Conservation (phyloP, 2,797 vertebrate genomes). For the Hypotaenidia okinawae region DNA sequence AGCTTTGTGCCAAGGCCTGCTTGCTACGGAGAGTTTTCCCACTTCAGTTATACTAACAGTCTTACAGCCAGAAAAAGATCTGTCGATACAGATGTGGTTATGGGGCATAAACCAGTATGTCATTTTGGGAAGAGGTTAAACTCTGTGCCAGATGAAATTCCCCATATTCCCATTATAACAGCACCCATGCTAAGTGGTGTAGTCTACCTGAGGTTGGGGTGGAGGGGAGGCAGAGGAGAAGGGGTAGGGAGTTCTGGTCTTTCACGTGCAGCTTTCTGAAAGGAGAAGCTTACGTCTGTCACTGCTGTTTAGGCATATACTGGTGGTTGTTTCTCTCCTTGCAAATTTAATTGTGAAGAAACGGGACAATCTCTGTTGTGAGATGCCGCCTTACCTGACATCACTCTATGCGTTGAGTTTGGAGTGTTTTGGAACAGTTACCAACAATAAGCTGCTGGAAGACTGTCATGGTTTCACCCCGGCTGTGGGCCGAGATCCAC, state of each 20-base stretch:
- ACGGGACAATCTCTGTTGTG: not conserved
- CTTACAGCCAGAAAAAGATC: not conserved
- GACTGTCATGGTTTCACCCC: too few relatives aligned
- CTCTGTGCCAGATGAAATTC: not conserved
- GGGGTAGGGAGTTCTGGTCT: not conserved
- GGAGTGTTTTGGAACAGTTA: not conserved
- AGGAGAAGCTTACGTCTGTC: not conserved
- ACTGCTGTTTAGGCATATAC: not conserved
- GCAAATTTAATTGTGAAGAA: not conserved
- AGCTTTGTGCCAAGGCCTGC: not conserved
- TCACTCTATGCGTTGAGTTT: not conserved
- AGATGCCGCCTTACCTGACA: not conserved
- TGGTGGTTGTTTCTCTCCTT: not conserved
- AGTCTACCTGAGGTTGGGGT: not conserved
- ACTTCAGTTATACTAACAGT: not conserved
- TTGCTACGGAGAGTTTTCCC: not conserved
- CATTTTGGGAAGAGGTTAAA: not conserved
- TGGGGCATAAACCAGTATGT: not conserved
- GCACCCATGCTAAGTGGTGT: not conserved
- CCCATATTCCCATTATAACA: not conserved
- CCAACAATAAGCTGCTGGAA: not conserved
- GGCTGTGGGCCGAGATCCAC: too few relatives aligned
- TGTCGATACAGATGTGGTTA: not conserved
- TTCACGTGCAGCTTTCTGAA: not conserved
- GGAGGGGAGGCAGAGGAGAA: not conserved